Evolutionary conservation across 2,113 vertebrate species (phyloP), one percentile per base, ranked within the genome.

Genomic region (Cairina moschata): DNA sequence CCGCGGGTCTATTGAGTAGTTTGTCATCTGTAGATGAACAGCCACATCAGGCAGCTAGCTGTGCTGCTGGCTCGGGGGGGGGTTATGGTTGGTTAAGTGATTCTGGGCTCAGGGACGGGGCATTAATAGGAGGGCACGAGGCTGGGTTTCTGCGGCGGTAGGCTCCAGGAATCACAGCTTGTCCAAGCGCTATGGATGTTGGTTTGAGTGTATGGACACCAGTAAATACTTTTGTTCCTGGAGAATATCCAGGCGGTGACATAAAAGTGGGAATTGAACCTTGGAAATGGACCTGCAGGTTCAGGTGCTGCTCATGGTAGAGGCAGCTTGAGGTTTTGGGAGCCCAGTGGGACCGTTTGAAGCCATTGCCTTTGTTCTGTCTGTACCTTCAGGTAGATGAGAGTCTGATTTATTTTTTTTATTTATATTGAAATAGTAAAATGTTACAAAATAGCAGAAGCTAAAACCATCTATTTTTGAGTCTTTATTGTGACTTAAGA

Each of bases 261-360:
- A 15, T 55, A 32, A 38, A 75, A 79, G 38, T 54, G 31, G 68
- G 84, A 96, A 78, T 66, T 88, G 83, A 77, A 88, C 90, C 96
- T 93, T 90, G 77, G 88, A 86, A 94, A 81, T 77, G 36, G 72
- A 77, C 67, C 66, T 95, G 91, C 95, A 81, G 79, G 60, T 58
- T 71, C 90, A 65, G 5, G 85, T 94, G 21, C 92, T 94, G 60
- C 60, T 84, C 59, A 17, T 40, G 42, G 34, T 78, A 42, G 75
- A 63, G 75, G 65, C 66, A 91, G 25, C 73, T 48, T 58, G 58
- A 72, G 60, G 31, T 86, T 84, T 75, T 36, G 46, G 42, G 79
- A 90, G 78, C 83, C 92, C 93, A 71, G 62, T 10, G 76, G 42
- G 68, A 42, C 38, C 52, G 32, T n/a, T 86, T 82, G 63, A 79